These are phyloP conservation scores for Propithecus perrieri DNA, from an alignment of 2,797 vertebrate species.

Conservation along the genomic window DNA sequence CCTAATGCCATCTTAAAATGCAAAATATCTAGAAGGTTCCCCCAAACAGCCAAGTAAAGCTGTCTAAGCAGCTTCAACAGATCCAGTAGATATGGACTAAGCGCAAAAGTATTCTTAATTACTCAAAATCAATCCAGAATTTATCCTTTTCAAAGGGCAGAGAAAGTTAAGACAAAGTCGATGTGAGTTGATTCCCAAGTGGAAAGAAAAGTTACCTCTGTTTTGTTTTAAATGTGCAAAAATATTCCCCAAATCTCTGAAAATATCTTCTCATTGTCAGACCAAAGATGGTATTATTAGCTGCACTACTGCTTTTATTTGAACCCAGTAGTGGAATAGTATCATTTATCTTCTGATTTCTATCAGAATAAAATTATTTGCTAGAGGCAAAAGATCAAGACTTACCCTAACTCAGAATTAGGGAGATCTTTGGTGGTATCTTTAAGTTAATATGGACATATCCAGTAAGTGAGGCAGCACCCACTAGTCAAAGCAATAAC, in stretches of 20 bases:
- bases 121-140: not conserved
- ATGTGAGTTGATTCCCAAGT: not conserved
- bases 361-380: slow-evolving; percentile 20
- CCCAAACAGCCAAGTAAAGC: not conserved
- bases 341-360: slow-evolving; percentile 24
- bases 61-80: not conserved
- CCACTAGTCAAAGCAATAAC: not conserved
- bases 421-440: not conserved
- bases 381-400: not conserved
- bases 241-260: not conserved
- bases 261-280: not conserved
- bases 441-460: not conserved
- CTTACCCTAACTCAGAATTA: not conserved
- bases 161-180: not conserved
- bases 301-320: not conserved
- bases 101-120: not conserved
- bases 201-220: not conserved
- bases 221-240: not conserved
- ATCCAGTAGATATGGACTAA: not conserved
- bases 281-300: not conserved
- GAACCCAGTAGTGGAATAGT: not conserved
- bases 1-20: not conserved
- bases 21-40: not conserved
- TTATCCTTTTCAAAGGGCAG: not conserved
- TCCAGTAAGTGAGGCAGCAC: not conserved